phyloP scores from a whole-genome alignment of 2,797 vertebrate genomes.

The Sandelia bainsii region DNA sequence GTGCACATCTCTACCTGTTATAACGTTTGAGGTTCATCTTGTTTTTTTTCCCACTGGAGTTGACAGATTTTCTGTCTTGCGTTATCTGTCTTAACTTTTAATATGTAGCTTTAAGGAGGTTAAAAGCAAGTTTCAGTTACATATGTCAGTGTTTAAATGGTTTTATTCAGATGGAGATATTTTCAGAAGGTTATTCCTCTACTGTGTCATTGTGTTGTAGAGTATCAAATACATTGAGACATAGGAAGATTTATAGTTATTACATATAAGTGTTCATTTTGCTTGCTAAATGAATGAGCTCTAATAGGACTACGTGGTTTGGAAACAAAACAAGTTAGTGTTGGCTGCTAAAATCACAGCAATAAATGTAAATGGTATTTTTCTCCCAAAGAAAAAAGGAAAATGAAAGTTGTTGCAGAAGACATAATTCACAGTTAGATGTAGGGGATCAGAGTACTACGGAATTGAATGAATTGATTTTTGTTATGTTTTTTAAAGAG shows the following conservation, averaged over 20 bases:
- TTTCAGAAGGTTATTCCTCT: slow-evolving; percentile 24
- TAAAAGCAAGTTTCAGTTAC: slow-evolving; percentile 28
- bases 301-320: slow-evolving; percentile 16
- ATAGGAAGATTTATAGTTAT: slow-evolving; percentile 37
- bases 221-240: background rate
- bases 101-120: slow-evolving; percentile 52
- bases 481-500: slow-evolving; percentile 8
- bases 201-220: slow-evolving; percentile 9
- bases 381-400: background rate
- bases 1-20: slow-evolving; percentile 68
- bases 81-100: slow-evolving; percentile 27
- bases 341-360: slow-evolving; percentile 29
- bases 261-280: slow-evolving; percentile 40
- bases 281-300: slow-evolving; percentile 25
- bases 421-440: background rate
- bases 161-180: slow-evolving; percentile 23
- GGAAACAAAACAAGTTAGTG: background rate
- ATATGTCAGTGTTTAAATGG: slow-evolving; percentile 1
- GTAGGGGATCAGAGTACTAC: background rate
- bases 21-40: slow-evolving; percentile 23
- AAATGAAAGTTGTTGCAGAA: background rate
- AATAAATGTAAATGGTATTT: slow-evolving; percentile 40
- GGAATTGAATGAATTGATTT: slow-evolving; percentile 3
- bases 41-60: slow-evolving; percentile 9
- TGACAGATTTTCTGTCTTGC: slow-evolving; percentile 25